A percentile compares a stretch with the other conserved stretches of the same genome.
Conservation (phyloP, 2,888 invertebrate genomes). For the Diloba caeruleocephala region DNA sequence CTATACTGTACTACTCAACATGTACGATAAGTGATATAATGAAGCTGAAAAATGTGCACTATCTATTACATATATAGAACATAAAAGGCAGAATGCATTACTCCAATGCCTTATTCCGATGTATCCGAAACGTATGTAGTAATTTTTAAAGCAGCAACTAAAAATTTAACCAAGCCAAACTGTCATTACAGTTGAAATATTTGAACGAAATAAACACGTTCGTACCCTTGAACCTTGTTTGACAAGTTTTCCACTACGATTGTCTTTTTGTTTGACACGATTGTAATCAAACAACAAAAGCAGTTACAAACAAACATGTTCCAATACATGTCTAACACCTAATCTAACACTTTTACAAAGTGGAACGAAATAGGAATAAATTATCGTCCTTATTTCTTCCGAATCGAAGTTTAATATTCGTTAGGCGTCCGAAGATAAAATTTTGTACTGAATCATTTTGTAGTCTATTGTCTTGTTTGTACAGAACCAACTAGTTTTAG, state of each 20-base stretch:
- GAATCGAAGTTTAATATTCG: constrained; percentile 13
- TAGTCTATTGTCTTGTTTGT: constrained; percentile 52
- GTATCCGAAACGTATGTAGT: not conserved
- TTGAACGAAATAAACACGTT: constrained; percentile 54
- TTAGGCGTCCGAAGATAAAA: not conserved
- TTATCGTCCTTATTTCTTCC: constrained; percentile 20
- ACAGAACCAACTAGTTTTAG: constrained; percentile 35
- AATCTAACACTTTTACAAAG: constrained; percentile 38
- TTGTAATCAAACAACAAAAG: constrained; percentile 59
- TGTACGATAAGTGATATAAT: too few species aligned
- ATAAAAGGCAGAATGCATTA: not conserved
- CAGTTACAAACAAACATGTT: constrained; percentile 53
- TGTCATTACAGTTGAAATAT: constrained; percentile 46
- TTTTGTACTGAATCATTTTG: constrained; percentile 37
- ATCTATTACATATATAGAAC: too few species aligned
- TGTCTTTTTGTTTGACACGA: constrained; percentile 62
- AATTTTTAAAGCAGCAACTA: constrained; percentile 44
- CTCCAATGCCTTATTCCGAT: constrained; percentile 2
- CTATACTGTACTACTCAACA: too few species aligned
- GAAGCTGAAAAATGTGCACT: too few species aligned
- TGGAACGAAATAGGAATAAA: constrained; percentile 5
- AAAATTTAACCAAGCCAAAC: constrained; percentile 46
- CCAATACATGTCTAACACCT: constrained; percentile 47
- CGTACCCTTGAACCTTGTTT: constrained; percentile 46
- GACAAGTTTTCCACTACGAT: constrained; percentile 51